Percentiles rank a stretch among this genome's conserved stretches.
phyloP scores from a whole-genome alignment of 1,140 invertebrate species.

The Macrocentrus cingulum region DNA sequence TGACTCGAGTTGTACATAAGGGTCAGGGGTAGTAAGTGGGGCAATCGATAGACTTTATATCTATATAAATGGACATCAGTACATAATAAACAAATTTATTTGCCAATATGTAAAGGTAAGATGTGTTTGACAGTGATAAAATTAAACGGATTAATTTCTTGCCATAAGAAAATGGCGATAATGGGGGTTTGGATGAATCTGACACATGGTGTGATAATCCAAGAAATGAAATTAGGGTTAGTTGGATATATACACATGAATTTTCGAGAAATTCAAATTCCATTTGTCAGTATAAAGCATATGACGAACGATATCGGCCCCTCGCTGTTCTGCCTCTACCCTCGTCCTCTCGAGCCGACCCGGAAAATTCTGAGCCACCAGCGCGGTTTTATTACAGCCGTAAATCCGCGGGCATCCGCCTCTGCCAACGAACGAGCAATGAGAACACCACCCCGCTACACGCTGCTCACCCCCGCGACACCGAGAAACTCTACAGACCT shows the following conservation, averaged over 20 bases:
- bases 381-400: constrained; percentile 28
- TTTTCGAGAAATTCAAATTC: constrained; percentile 13
- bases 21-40: constrained; percentile 39
- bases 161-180: no score
- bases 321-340: neutral
- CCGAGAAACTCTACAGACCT: neutral
- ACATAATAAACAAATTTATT: no score
- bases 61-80: constrained; percentile 17
- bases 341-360: neutral
- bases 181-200: no score
- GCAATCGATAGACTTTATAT: constrained; percentile 37
- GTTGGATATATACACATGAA: neutral
- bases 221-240: neutral
- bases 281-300: constrained; percentile 9
- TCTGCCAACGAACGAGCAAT: constrained; percentile 22
- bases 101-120: no score
- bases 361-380: constrained; percentile 10
- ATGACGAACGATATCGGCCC: neutral
- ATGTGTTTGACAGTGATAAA: no score
- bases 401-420: constrained; percentile 29
- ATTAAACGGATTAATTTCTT: no score
- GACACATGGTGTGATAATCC: no score
- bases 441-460: constrained; percentile 6
- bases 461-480: no score
- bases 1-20: constrained; percentile 35